Base-by-base conservation (phyloP, 2,113 vertebrate species). In the Charina bottae region DNA sequence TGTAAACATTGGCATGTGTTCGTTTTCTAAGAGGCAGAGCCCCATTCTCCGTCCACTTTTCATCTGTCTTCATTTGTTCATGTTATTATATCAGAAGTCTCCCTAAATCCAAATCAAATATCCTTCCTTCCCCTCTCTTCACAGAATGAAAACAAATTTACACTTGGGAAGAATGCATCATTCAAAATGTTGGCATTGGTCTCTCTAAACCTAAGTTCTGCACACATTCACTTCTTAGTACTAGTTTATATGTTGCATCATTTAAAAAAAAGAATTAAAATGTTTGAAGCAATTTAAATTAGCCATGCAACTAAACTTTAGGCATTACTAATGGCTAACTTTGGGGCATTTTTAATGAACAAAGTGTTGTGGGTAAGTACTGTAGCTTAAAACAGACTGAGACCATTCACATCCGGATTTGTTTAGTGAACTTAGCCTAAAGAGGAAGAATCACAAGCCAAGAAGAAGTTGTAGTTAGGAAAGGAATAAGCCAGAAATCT, bases 81-180 rank as follows among this genome's bases (percentile, higher is more conserved):
- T 54, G 2, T 93, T 94, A 96, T 96, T 97, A 92, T 96, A 91
- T 96, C 93, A 97, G 94, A 94, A 42, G 37, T 85, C 49, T 96
- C 87, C 91, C 92, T n/a, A 9, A 89, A 92, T 97, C 96, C 95
- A 97, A 97, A 88, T 19, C 91, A 96, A 97, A 97, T 54, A 97
- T 68, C 83, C 68, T 92, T 91, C 85, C 87, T 95, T 90, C 90
- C 93, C 46, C 83, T 90, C 85, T 93, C 86, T 94, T 64, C 93
- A 84, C 93, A 92, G 92, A 83, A 93, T 68, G 19, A 33, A 93
- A 96, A 4, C 49, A 94, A 86, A 91, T 6, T 24, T 88, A 28
- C 85, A 92, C 93, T 68, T 0, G 1, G 37, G 90, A 84, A 60
- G 62, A 0, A 4, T 90, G 56, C 15, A 3, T 60, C 87, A 88